Evolutionary conservation across 2,888 invertebrate genomes (phyloP).

Genomic region (Diabrotica balteata): DNA sequence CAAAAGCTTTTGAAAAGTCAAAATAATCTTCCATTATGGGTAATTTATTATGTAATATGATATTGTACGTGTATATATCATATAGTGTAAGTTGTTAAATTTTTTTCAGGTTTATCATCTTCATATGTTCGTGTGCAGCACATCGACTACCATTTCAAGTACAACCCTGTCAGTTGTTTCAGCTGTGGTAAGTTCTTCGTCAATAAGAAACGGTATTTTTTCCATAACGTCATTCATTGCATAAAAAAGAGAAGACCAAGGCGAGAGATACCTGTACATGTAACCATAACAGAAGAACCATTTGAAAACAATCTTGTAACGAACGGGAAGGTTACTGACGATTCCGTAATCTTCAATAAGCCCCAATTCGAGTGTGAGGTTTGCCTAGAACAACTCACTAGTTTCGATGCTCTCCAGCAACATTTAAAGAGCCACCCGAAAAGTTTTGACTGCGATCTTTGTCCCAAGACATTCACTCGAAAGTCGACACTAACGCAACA

Average conservation of each 20-base stretch:
- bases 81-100: neutral
- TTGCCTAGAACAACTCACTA: neutral
- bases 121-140: neutral
- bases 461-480: slow-evolving; percentile 8
- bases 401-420: neutral
- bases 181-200: neutral
- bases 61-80: too few relatives aligned
- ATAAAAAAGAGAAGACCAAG: slow-evolving; percentile 1
- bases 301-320: neutral
- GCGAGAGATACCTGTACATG: neutral
- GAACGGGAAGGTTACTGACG: too few relatives aligned
- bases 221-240: slow-evolving; percentile 1
- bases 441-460: slow-evolving; percentile 3
- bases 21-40: neutral
- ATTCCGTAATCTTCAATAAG: too few relatives aligned
- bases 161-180: neutral
- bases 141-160: neutral
- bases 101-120: slow-evolving; percentile 3
- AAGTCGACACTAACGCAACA: slow-evolving; percentile 7
- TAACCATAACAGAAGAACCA: neutral
- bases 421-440: slow-evolving; percentile 7
- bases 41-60: neutral
- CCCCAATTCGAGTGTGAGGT: slow-evolving; percentile 7
- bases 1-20: neutral
- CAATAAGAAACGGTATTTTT: neutral